phyloP scores from a whole-genome alignment of 2,113 vertebrate species.

The Dolichallabes microphthalmus region DNA sequence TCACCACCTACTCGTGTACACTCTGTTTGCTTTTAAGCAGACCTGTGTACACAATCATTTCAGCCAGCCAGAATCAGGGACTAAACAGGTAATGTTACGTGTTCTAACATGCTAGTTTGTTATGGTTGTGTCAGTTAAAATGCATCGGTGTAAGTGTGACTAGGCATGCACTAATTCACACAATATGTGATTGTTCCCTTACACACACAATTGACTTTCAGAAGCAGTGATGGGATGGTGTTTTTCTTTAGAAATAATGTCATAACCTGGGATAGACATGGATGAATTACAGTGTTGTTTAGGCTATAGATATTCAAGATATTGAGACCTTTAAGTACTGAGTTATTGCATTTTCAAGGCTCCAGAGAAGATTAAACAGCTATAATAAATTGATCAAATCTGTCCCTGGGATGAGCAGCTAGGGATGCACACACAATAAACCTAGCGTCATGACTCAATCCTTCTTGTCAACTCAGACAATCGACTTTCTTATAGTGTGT shows the following conservation, averaged over 20 bases:
- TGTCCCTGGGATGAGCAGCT: neutral
- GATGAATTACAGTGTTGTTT: neutral
- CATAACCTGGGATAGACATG: neutral
- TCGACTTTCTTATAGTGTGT: neutral
- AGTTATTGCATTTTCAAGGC: constrained; percentile 7
- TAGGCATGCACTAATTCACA: constrained; percentile 32
- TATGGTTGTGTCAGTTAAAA: constrained; percentile 6
- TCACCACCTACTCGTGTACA: neutral
- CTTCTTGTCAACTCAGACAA: constrained; percentile 16
- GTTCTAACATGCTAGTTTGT: constrained; percentile 21
- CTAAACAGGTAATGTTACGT: constrained; percentile 22
- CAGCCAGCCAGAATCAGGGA: neutral
- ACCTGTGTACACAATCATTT: neutral
- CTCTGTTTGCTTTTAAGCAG: constrained; percentile 2
- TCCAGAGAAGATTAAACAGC: neutral
- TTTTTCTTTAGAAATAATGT: neutral
- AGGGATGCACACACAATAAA: neutral
- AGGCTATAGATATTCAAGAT: neutral
- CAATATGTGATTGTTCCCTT: constrained; percentile 24
- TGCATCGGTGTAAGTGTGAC: constrained; percentile 27
- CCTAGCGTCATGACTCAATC: constrained; percentile 10
- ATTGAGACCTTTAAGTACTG: neutral
- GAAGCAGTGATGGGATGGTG: neutral
- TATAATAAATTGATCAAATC: constrained; percentile 2
- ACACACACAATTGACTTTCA: neutral